These are phyloP conservation scores for Lepidocyrtinus sp. DNA, from an alignment of 2,888 invertebrate genomes.

Conservation along the genomic window DNA sequence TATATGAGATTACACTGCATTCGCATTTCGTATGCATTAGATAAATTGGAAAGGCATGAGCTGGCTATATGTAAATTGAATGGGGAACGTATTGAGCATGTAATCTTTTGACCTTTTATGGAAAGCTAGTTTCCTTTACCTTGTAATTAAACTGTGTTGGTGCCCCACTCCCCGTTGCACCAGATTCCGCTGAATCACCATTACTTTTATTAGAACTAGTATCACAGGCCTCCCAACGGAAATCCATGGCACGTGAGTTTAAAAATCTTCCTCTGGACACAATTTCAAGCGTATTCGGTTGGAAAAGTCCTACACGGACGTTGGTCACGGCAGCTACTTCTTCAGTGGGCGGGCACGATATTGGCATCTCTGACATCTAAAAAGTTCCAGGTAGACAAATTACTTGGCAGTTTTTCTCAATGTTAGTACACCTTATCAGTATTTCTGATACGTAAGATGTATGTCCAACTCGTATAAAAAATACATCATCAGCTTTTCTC, in stretches of 20 bases:
- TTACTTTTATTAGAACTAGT: conserved; percentile 32
- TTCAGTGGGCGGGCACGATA: conserved; percentile 61
- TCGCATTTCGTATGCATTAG: conserved; percentile 18
- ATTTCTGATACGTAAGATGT: no score
- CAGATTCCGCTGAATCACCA: conserved; percentile 9
- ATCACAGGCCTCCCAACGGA: conserved; percentile 60
- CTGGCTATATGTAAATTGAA: not conserved
- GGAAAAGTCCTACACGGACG: conserved; percentile 59
- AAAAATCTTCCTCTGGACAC: conserved; percentile 49
- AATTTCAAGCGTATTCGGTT: conserved; percentile 62
- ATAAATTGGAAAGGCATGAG: conserved; percentile 8
- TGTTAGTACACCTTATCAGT: no score
- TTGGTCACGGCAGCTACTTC: conserved; percentile 59
- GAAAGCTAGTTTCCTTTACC: conserved; percentile 29
- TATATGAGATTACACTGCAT: not conserved
- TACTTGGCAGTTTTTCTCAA: no score
- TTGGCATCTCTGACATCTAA: conserved; percentile 52
- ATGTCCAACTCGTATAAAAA: no score
- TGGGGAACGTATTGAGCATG: not conserved
- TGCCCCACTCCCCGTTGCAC: not conserved
- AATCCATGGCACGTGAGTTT: conserved; percentile 55
- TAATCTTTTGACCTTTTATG: not conserved
- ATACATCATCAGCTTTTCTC: not conserved
- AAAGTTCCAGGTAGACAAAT: not conserved
- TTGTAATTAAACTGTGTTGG: conserved; percentile 42